Evolutionary conservation across 2,888 invertebrate genomes (phyloP).

Genomic region (Scelioninae gen. 1): DNA sequence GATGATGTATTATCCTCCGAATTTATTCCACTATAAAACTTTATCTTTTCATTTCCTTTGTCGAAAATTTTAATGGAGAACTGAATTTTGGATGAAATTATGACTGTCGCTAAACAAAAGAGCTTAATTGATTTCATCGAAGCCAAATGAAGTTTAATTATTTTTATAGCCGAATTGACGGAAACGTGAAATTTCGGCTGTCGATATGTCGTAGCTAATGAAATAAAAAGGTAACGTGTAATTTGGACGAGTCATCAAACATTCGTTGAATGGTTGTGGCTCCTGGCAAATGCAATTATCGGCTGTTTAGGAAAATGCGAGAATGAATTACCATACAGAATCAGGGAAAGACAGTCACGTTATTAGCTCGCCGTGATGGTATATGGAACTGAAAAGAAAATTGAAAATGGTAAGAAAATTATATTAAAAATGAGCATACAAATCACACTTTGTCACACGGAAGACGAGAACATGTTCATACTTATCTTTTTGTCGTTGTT

Average conservation of each 20-base stretch:
- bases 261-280: constrained; percentile 16
- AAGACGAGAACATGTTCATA: constrained; percentile 47
- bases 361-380: constrained; percentile 24
- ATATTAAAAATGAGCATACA: constrained; percentile 32
- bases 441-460: constrained; percentile 51
- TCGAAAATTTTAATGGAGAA: too few relatives aligned
- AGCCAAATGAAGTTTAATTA: too few relatives aligned
- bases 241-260: constrained; percentile 28
- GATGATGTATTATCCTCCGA: too few relatives aligned
- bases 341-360: constrained; percentile 14
- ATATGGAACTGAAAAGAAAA: constrained; percentile 23
- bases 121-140: too few relatives aligned
- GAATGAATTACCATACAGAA: constrained; percentile 35
- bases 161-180: not conserved
- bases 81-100: too few relatives aligned
- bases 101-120: too few relatives aligned
- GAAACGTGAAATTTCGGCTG: not conserved
- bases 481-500: constrained; percentile 59
- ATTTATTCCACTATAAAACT: too few relatives aligned
- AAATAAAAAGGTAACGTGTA: constrained; percentile 21
- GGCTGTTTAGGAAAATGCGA: constrained; percentile 39
- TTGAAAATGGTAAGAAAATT: constrained; percentile 11
- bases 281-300: constrained; percentile 29
- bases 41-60: too few relatives aligned
- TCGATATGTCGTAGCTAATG: not conserved